Conservation (phyloP, 1,140 invertebrate genomes). For the Cephus cinctus region DNA sequence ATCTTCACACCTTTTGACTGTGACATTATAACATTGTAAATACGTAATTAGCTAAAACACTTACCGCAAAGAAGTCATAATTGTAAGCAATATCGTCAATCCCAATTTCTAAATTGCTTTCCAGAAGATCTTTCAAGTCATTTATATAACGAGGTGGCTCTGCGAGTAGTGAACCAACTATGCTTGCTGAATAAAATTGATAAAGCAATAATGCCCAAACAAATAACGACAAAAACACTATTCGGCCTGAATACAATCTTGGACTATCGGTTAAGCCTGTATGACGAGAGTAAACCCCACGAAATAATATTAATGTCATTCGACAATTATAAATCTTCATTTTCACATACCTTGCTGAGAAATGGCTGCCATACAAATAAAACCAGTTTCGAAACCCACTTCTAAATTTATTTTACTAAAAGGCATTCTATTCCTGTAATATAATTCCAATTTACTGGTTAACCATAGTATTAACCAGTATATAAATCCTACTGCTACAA, state of each 20-base stretch:
- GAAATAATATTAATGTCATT: background rate
- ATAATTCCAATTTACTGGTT: slow-evolving; percentile 20
- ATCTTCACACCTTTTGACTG: no score
- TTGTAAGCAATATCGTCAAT: slow-evolving; percentile 60
- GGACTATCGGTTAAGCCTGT: background rate
- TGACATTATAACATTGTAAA: slow-evolving; percentile 6
- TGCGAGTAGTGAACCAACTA: slow-evolving; percentile 36
- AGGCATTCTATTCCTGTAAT: background rate
- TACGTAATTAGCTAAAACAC: no score
- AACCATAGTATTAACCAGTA: slow-evolving; percentile 29
- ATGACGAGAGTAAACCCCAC: background rate
- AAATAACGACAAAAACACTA: slow-evolving; percentile 31
- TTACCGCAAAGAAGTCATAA: slow-evolving; percentile 63
- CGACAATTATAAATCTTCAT: background rate
- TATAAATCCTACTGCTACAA: slow-evolving; percentile 19
- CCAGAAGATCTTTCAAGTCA: slow-evolving; percentile 29
- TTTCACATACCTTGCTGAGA: slow-evolving; percentile 56
- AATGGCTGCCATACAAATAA: slow-evolving; percentile 50
- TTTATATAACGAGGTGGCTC: slow-evolving; percentile 30
- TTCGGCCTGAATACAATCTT: slow-evolving; percentile 4
- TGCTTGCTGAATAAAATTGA: slow-evolving; percentile 39
- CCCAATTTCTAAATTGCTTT: slow-evolving; percentile 30
- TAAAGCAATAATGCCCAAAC: slow-evolving; percentile 31
- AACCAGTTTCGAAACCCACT: slow-evolving; percentile 28
- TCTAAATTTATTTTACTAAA: slow-evolving; percentile 11